A percentile compares a stretch with the other conserved stretches of the same genome.
Evolutionary conservation across 2,113 vertebrate species (phyloP).

Genomic region (Anhinga rufa): DNA sequence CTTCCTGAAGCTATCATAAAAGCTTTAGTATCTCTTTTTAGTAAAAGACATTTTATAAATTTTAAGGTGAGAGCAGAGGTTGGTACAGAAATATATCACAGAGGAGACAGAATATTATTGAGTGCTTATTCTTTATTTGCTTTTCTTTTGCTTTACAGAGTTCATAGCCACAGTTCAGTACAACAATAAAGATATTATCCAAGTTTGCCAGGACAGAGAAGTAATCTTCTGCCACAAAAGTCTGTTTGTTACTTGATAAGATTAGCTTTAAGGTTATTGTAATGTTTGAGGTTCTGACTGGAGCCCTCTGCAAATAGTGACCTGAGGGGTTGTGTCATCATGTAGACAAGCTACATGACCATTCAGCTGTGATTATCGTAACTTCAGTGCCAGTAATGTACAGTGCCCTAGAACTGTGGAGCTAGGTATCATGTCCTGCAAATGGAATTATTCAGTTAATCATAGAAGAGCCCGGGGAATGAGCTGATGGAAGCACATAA

Average conservation of each 20-base stretch:
- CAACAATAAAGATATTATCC: neutral
- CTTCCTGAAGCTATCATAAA: neutral
- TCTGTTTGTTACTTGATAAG: neutral
- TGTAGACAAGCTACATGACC: neutral
- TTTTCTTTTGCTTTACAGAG: neutral
- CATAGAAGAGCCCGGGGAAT: neutral
- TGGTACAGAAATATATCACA: neutral
- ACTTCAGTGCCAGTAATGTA: neutral
- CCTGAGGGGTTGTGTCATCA: neutral
- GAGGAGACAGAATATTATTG: neutral
- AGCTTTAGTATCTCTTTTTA: neutral
- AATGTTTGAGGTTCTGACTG: neutral
- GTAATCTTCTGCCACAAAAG: neutral
- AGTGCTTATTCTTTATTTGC: neutral
- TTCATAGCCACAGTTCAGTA: neutral
- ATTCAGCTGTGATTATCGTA: neutral
- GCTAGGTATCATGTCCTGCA: slow-evolving; percentile 37
- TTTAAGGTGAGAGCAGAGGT: neutral
- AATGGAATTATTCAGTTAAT: slow-evolving; percentile 38
- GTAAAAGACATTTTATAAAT: neutral
- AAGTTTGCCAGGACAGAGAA: neutral
- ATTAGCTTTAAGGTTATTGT: neutral
- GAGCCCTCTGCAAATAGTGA: slow-evolving; percentile 1
- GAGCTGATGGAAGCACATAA: neutral
- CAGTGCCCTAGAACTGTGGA: neutral